These are phyloP conservation scores for Rhinichthys klamathensis DNA, from an alignment of 2,113 vertebrate species.

Conservation along the genomic window DNA sequence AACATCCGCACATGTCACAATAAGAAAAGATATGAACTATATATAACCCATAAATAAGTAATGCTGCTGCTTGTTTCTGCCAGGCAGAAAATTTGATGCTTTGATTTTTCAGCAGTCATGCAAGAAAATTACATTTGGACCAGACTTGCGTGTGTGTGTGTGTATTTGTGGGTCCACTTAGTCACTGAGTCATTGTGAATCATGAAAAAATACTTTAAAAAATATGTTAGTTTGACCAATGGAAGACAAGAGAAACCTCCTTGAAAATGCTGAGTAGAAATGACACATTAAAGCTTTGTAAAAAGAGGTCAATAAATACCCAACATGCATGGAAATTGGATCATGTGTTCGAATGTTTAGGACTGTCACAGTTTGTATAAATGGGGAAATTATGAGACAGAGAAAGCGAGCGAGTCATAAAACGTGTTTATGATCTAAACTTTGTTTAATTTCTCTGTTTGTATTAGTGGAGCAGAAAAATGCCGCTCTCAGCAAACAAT, in stretches of 20 bases:
- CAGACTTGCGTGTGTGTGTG: constrained; percentile 1
- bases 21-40: constrained; percentile 18
- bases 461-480: constrained; percentile 3
- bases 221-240: neutral
- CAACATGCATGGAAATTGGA: neutral
- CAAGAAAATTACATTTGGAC: constrained; percentile 7
- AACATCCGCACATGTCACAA: constrained; percentile 12
- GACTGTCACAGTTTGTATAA: neutral
- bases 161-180: neutral
- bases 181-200: constrained; percentile 1
- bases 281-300: neutral
- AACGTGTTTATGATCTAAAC: constrained; percentile 19
- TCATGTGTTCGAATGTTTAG: constrained; percentile 17
- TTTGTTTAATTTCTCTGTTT: constrained; percentile 33
- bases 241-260: neutral
- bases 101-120: constrained; percentile 13
- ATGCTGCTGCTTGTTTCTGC: constrained; percentile 2
- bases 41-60: constrained; percentile 26
- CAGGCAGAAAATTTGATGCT: neutral
- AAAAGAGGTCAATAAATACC: neutral
- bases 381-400: constrained; percentile 6
- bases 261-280: neutral
- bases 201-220: neutral
- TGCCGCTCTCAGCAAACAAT: constrained; percentile 29
- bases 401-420: neutral